Base-by-base conservation (phyloP, 2,113 vertebrate genomes). In the Syngnathoides biaculeatus region DNA sequence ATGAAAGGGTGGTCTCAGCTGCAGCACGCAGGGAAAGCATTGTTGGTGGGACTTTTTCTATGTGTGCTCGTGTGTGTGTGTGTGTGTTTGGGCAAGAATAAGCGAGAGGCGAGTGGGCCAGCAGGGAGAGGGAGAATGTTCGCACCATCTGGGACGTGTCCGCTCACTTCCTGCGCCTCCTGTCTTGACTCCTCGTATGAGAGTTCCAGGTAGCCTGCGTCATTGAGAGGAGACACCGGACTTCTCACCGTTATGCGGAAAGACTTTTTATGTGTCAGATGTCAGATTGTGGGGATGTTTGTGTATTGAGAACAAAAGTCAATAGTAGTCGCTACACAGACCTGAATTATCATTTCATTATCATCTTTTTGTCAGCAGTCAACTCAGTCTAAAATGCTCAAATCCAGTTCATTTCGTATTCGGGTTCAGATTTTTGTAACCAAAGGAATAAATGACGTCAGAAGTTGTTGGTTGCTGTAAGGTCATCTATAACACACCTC, bases 91-190 rank as follows among this genome's bases (percentile, higher is more conserved):
- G 15, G 35, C 9, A 19, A 57, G 50, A 67, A 40, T 17, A 39
- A 59, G 64, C 24, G 42, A 69, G 64, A 43, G 72, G 67, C 58
- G 68, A 75, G 64, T 75, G 66, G 56, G 77, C 70, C 64, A 76
- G 72, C 69, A 77, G 76, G 70, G 79, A 80, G 75, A 78, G 82
- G 69, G 67, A 83, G 72, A 65, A 82, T 85, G 69, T 90, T 79
- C 82, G 80, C 82, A 84, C 86, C 86, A 90, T 87, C 87, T 90
- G 86, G 86, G 73, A 79, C 22, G 74, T 85, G 83, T 89, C 87
- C 68, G 65, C 75, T 84, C 67, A 65, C 80, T 91, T 86, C 81
- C 84, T 87, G 83, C 73, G 57, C 69, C 71, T 84, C 70, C 63
- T 72, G 67, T 73, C 68, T 73, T 56, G 79, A 75, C 65, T 73